Evolutionary conservation across 2,113 vertebrate genomes (phyloP).

Genomic region (Oplegnathus fasciatus): DNA sequence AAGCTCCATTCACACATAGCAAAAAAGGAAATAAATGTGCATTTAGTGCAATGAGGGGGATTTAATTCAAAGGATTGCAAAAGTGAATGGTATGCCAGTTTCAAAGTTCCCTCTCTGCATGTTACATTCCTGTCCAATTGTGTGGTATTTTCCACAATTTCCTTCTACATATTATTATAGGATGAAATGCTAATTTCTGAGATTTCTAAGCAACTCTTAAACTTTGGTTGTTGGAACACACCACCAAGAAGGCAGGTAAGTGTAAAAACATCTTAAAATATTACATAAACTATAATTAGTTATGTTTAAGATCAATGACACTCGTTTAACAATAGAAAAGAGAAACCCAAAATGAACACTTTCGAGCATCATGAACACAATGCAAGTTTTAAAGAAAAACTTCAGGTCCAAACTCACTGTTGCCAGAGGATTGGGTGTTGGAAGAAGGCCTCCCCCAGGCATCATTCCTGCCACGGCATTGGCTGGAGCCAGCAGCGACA

Average conservation of each 20-base stretch:
- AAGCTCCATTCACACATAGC: background rate
- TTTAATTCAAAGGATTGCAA: no score
- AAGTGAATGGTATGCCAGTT: no score
- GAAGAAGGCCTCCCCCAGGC: constrained; percentile 98
- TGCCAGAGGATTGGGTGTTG: constrained; percentile 95
- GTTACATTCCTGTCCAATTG: background rate
- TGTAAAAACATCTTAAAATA: background rate
- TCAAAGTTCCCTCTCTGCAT: background rate
- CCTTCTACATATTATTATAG: no score
- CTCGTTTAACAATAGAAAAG: background rate
- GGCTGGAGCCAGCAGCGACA: constrained; percentile 98
- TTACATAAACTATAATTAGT: background rate
- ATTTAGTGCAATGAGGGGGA: no score
- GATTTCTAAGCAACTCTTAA: background rate
- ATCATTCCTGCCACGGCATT: constrained; percentile 99
- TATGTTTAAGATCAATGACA: background rate
- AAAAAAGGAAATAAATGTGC: no score
- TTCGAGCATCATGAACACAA: background rate
- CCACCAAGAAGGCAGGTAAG: background rate
- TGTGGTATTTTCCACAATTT: background rate
- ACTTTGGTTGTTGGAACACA: background rate
- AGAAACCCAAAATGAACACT: background rate
- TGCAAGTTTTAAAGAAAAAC: background rate
- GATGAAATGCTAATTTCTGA: no score
- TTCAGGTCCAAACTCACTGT: constrained; percentile 81